Evolutionary conservation across 1,140 invertebrate genomes (phyloP).

Genomic region (Aphelenchoides fujianensis): DNA sequence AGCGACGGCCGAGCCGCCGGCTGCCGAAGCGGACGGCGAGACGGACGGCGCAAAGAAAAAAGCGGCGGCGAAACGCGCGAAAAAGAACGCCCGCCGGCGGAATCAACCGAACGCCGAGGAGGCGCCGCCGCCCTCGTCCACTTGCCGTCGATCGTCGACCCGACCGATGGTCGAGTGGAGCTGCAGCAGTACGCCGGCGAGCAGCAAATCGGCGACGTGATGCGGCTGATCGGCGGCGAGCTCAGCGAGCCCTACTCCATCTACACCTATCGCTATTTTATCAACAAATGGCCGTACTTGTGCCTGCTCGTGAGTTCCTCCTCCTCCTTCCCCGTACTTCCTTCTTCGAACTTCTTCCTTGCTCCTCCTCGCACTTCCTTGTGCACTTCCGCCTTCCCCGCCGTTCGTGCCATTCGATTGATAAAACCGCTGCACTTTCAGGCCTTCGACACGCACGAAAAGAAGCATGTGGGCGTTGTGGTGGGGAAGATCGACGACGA

Average conservation of each 20-base stretch:
- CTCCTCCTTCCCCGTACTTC: too few species aligned
- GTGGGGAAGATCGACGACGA: conserved; percentile 50
- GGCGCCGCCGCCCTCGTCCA: background rate
- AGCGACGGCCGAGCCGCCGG: background rate
- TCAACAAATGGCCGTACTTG: conserved; percentile 98
- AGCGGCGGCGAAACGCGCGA: conserved; percentile 8
- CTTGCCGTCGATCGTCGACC: background rate
- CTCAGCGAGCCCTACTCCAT: conserved; percentile 99
- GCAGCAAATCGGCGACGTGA: background rate
- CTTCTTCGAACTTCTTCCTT: too few species aligned
- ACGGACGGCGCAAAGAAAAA: too few species aligned
- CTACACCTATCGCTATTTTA: conserved; percentile 99
- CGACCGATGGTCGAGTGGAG: background rate
- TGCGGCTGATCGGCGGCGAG: conserved; percentile 89
- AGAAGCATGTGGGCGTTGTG: conserved; percentile 42
- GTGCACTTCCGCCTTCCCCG: too few species aligned
- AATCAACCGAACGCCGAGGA: background rate
- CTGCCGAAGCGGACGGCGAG: background rate
- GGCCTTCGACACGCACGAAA: conserved; percentile 39
- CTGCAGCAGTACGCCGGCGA: background rate
- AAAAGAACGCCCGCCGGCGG: background rate
- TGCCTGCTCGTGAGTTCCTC: conserved; percentile 86
- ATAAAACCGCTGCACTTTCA: too few species aligned
- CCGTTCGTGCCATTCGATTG: too few species aligned
- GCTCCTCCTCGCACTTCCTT: too few species aligned